Percentiles rank a stretch among this genome's conserved stretches.
Evolutionary conservation across 2,797 vertebrate species (phyloP).

Genomic region (Pipistrellus kuhlii): DNA sequence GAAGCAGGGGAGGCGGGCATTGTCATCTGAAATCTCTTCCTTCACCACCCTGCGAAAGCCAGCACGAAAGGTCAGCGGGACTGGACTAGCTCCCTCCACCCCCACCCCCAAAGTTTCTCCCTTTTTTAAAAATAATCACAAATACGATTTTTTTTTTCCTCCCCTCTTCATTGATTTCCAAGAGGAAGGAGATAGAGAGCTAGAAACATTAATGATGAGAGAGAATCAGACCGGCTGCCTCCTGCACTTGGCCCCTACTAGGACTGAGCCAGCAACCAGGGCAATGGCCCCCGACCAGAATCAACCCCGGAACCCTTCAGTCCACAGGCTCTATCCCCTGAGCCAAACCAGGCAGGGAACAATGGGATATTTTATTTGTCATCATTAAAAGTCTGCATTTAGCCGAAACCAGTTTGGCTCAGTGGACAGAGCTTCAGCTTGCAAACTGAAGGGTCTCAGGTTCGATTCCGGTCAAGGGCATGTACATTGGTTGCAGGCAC

Average conservation of each 20-base stretch:
- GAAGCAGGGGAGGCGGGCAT: constrained; percentile 93
- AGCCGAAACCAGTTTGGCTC: no score
- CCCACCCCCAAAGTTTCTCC: not conserved
- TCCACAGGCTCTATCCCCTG: not conserved
- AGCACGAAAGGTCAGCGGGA: not conserved
- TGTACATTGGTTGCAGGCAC: no score
- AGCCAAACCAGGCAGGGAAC: not conserved
- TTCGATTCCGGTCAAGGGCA: no score
- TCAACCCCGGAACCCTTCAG: not conserved
- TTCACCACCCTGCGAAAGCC: constrained; percentile 92
- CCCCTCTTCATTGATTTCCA: no score
- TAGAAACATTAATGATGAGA: not conserved
- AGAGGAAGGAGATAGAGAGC: not conserved
- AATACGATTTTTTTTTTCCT: no score
- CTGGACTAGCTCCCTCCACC: not conserved
- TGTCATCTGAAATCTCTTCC: constrained; percentile 96
- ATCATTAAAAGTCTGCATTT: no score
- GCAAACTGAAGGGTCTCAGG: no score
- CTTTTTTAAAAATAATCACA: not conserved
- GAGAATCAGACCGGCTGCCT: not conserved
- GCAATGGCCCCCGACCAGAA: not conserved
- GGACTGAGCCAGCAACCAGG: not conserved
- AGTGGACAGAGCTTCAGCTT: no score
- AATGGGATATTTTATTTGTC: not conserved
- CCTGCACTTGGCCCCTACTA: not conserved